Conservation (phyloP, 2,888 invertebrate genomes). For the Diplazon laetatorius region DNA sequence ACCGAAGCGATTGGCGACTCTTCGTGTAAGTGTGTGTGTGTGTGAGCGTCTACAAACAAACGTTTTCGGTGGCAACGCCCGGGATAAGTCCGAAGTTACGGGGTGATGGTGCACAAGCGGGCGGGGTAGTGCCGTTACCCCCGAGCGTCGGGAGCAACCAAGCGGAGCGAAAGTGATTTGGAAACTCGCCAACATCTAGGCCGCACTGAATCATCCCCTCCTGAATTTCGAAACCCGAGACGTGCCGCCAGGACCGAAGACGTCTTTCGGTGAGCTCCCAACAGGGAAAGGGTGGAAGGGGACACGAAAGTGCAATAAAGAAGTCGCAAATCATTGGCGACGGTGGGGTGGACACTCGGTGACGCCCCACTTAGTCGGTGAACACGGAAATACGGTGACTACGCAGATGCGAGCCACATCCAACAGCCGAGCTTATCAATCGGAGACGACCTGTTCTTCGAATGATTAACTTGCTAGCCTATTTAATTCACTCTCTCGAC, state of each 20-base stretch:
- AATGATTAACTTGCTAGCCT: slow-evolving; percentile 14
- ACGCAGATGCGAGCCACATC: slow-evolving; percentile 35
- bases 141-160: slow-evolving; percentile 50
- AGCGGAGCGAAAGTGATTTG: slow-evolving; percentile 76
- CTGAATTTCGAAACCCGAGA: slow-evolving; percentile 47
- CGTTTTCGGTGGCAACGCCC: slow-evolving; percentile 31
- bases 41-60: slow-evolving; percentile 72
- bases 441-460: slow-evolving; percentile 17
- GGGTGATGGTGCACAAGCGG: slow-evolving; percentile 38
- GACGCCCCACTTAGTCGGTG: slow-evolving; percentile 41
- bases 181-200: slow-evolving; percentile 76
- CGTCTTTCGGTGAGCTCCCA: no score
- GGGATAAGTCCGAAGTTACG: slow-evolving; percentile 33
- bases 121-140: no score
- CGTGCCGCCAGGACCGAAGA: slow-evolving; percentile 26
- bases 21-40: no score
- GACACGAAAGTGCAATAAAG: slow-evolving; percentile 73
- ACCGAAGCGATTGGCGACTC: slow-evolving; percentile 6
- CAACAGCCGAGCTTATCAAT: slow-evolving; percentile 36
- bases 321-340: slow-evolving; percentile 74
- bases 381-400: slow-evolving; percentile 6
- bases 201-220: slow-evolving; percentile 75
- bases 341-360: slow-evolving; percentile 49
- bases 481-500: slow-evolving; percentile 30
- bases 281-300: slow-evolving; percentile 22